Base-by-base conservation (phyloP, 2,888 invertebrate species). In the Eilema caniola region DNA sequence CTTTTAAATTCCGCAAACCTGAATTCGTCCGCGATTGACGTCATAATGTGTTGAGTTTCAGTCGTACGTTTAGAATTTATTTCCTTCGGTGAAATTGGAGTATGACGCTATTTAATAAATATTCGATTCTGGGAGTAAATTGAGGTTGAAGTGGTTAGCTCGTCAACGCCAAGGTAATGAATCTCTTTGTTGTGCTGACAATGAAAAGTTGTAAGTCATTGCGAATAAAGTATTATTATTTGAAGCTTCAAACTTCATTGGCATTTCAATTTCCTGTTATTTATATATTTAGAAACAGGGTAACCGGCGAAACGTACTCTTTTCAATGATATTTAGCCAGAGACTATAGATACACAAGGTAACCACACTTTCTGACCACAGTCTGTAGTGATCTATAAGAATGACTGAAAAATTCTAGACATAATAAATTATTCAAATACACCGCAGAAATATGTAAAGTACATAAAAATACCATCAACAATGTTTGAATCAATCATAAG, bases 1-100 rank as follows among this genome's bases (percentile, higher is more conserved):
- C 76, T 82, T 85, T 82, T 85, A 82, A 83, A 86, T 84, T 79
- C 83, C 79, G 74, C 73, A 80, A 76, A 83, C 77, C 73, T 78
- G 78, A 70, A 80, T 78, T 76, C 68, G 70, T 76, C 72, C 73
- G 69, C 63, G 74, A 79, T 80, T 82, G 80, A 82, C 77, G 79
- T 78, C 77, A 82, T 75, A 76, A 71, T 66, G 71, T 74, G 73
- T 77, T 67, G 67, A 74, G 73, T 76, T 77, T 67, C 70, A 69
- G 63, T 31, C 62, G 69, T 71, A 66, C 33, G 47, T 33, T 75
- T 74, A 76, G 75, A 76, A 77, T 80, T 77, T 81, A 81, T 81
- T 80, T 82, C 76, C 77, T 73, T 72, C 68, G 71, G 75, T 76
- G 71, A 73, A 81, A 77, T 74, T 73, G 53, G 69, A 72, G 71